A percentile compares a stretch with the other conserved stretches of the same genome.
Evolutionary conservation across 2,113 vertebrate genomes (phyloP).

Genomic region (Himantopus leucocephalus): DNA sequence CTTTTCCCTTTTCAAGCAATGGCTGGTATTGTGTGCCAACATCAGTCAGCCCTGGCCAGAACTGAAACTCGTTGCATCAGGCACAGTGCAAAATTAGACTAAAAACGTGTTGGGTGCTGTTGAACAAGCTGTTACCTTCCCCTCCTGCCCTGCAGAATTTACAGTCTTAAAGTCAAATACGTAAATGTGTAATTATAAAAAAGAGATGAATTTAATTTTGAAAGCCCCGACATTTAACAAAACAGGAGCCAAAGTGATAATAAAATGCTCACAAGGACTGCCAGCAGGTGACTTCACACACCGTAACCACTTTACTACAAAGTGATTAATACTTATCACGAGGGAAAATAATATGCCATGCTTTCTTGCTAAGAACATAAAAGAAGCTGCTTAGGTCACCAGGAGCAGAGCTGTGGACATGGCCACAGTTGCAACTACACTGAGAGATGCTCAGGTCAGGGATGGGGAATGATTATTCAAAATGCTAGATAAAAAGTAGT

Average conservation of each 20-base stretch:
- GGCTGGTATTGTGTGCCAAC: not conserved
- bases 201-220: conserved; percentile 7
- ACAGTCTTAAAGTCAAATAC: not conserved
- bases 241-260: conserved; percentile 14
- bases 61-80: not conserved
- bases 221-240: not conserved
- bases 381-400: conserved; percentile 32
- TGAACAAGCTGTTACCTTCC: not conserved
- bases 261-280: conserved; percentile 15
- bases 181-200: conserved; percentile 1
- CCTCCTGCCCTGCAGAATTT: not conserved
- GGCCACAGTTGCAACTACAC: not conserved
- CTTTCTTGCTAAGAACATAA: conserved; percentile 21
- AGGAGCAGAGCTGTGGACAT: not conserved
- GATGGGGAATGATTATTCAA: not conserved
- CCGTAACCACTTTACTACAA: not conserved
- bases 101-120: not conserved
- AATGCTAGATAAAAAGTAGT: not conserved
- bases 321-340: conserved; percentile 43
- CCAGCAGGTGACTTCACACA: conserved; percentile 41
- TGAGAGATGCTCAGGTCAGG: not conserved
- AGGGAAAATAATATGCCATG: conserved; percentile 25
- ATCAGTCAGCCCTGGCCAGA: not conserved
- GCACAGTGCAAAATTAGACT: not conserved
- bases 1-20: not conserved